Evolutionary conservation across 2,888 invertebrate species (phyloP), one percentile per base, ranked within the genome.

Genomic region (Plagiodera versicolora): DNA sequence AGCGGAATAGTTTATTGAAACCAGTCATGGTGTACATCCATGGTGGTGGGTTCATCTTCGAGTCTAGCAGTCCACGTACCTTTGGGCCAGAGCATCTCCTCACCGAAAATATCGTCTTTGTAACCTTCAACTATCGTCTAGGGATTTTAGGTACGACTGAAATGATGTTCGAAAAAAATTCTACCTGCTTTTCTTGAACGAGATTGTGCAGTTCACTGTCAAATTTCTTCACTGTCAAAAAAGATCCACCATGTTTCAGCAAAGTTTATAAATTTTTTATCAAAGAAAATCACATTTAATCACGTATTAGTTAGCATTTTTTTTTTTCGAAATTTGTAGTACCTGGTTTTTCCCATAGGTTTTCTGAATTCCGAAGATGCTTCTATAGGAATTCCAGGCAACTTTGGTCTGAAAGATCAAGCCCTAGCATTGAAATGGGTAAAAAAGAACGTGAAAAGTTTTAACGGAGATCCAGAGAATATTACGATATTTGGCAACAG

Each of bases 401-500:
- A 84, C 73, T 81, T 82, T 0, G 83, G 81, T 1, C 72, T 84
- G 0, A 83, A 83, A 71, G 84, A 84, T 69, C 81, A 82, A 72
- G 75, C 81, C 1, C 64, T 82, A 68, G 83, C 82, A 0, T 67
- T 84, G 32, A 79, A 80, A 58, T 84, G 83, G 83, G 75, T 84
- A 0, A 80, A 82, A 62, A 72, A 74, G 1, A 83, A 84, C 64
- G 81, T 83, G 18, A 64, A 71, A 2, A 74, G 74, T 56, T 84
- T 84, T 68, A 80, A 81, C 48, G 84, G 84, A 0, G 81, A 84
- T 74, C 76, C 81, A 0, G 71, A 80, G 3, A 83, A 83, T 56
- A 82, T 84, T 5, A 83, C 83, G 0, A 73, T 84, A 8, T 81
- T 83, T 67, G 83, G 84, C 1, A 80, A 82, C 67, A 83, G 83